Conservation (phyloP, 1,140 invertebrate species). For the Macrocentrus cingulum region DNA sequence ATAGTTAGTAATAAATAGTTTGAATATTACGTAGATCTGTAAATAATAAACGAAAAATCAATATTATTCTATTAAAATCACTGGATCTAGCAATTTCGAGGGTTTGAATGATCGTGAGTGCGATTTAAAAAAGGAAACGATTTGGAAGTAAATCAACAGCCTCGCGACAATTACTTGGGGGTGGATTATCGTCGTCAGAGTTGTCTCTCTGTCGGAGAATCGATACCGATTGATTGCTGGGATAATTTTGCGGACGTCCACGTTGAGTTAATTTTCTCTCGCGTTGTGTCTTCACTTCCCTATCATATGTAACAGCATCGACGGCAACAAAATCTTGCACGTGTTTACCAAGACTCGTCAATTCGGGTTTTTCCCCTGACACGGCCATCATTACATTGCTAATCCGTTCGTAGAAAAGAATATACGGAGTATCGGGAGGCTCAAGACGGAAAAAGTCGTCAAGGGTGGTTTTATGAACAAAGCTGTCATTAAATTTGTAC, state of each 20-base stretch:
- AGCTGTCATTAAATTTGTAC: conserved; percentile 81
- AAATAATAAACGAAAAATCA: too few species aligned
- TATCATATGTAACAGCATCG: conserved; percentile 44
- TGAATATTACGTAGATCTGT: too few species aligned
- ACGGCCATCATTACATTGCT: conserved; percentile 28
- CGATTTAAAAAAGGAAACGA: conserved; percentile 38
- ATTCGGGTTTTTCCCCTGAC: conserved; percentile 45
- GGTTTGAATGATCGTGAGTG: too few species aligned
- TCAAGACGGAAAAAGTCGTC: conserved; percentile 67
- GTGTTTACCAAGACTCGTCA: conserved; percentile 49
- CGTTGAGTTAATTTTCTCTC: conserved; percentile 36
- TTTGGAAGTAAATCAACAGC: conserved; percentile 39
- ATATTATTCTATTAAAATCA: too few species aligned
- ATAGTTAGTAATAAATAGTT: too few species aligned
- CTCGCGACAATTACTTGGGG: conserved; percentile 45
- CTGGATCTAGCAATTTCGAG: too few species aligned
- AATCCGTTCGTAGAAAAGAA: conserved; percentile 71
- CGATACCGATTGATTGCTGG: conserved; percentile 19
- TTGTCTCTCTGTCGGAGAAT: conserved; percentile 37
- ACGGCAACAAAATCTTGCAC: conserved; percentile 56
- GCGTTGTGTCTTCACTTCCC: conserved; percentile 46
- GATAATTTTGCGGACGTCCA: neutral
- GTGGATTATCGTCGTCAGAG: conserved; percentile 48
- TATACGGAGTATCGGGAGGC: conserved; percentile 78
- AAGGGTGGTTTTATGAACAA: conserved; percentile 66